Percentiles rank a stretch among this genome's conserved stretches.
Conservation (phyloP, 2,797 vertebrate genomes). For the Fratercula arctica region DNA sequence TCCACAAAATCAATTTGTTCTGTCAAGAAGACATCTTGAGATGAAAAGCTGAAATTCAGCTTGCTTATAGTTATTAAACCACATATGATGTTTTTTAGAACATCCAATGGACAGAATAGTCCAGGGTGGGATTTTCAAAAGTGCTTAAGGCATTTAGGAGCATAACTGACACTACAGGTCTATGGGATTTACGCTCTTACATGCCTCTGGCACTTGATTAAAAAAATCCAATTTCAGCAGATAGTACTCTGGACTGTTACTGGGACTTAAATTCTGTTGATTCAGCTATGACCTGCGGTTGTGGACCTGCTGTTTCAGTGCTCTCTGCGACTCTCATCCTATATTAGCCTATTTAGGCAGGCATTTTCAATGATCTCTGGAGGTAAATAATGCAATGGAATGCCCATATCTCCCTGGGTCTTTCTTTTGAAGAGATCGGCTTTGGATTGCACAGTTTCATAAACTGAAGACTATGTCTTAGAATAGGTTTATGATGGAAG, state of each 20-base stretch:
- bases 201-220: not conserved
- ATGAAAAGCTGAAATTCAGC: slow-evolving; percentile 21
- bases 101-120: not conserved
- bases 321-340: not conserved
- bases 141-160: slow-evolving; percentile 5
- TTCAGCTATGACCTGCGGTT: not conserved
- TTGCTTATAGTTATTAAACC: slow-evolving; percentile 17
- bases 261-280: not conserved
- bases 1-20: slow-evolving; percentile 47
- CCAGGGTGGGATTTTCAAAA: slow-evolving; percentile 5
- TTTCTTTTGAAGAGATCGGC: not conserved
- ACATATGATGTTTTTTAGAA: not conserved
- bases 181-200: not conserved
- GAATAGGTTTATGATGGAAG: not conserved
- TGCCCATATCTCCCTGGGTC: not conserved
- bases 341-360: not conserved
- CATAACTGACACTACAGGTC: not conserved
- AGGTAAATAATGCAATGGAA: not conserved
- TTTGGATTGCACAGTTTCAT: not conserved
- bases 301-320: not conserved
- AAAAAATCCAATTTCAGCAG: slow-evolving; percentile 25
- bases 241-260: not conserved
- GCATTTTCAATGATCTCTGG: not conserved
- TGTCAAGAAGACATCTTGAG: not conserved
- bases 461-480: not conserved